Evolutionary conservation across 2,797 vertebrate species (phyloP), one percentile per base, ranked within the genome.

Genomic region (Crocodylus rhombifer): DNA sequence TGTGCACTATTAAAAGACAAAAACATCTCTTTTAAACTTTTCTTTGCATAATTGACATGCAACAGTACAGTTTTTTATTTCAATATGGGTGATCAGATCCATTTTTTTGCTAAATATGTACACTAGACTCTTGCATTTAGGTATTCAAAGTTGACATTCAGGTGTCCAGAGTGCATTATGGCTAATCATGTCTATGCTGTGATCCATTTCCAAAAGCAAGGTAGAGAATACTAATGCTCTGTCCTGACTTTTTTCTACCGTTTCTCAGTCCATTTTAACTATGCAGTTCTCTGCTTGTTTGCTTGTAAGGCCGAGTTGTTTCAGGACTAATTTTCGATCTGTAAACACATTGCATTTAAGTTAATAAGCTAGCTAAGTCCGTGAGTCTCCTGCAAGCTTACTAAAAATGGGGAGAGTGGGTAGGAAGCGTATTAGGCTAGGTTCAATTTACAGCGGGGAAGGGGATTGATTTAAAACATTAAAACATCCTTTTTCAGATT

Each of bases 31-130:
- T 51, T 51, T 51, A 51, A 51, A 51, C 89, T 96, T 92, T 95
- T 94, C 94, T 88, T 61, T n/a, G 75, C 55, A 56, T 95, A 95
- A 96, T 88, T 96, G 94, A 94, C 95, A 88, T 77, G 83, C 80
- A 94, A 95, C 96, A 93, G 94, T 92, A 94, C 92, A 93, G 91
- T 89, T 88, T 95, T 94, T 96, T 92, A 95, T 88, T 86, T 91
- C 94, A 89, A 94, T 96, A 91, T 94, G 94, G 94, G 91, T 94
- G 95, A 95, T 96, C 96, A 94, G 93, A 93, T 80, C 85, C 94
- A 92, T 94, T 96, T 95, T 86, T 92, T 97, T 91, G 42, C 42
- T 51, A 95, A 87, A 77, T 82, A 77, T 86, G 87, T 62, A 75
- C 93, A 16, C 84, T 96, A 92, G 95, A 93, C 77, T 91, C 93